phyloP scores from a whole-genome alignment of 2,797 vertebrate genomes.

The Discoglossus pictus region DNA sequence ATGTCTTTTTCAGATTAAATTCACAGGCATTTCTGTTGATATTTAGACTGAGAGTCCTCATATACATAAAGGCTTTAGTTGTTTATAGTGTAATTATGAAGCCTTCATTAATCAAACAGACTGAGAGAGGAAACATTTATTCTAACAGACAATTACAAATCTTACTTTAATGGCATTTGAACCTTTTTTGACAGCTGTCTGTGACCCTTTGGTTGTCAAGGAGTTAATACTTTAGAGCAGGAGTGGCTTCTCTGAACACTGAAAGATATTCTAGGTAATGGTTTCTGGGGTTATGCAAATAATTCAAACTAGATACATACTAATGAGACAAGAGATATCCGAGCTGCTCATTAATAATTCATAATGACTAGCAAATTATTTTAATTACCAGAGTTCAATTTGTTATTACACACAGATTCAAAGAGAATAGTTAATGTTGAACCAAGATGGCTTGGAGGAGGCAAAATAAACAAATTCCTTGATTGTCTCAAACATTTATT shows the following conservation, averaged over 20 bases:
- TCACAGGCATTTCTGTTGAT: no score
- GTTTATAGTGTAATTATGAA: conserved; percentile 27
- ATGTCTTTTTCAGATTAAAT: no score
- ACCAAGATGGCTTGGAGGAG: conserved; percentile 40
- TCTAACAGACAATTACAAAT: no score
- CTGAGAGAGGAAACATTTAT: no score
- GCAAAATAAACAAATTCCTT: conserved; percentile 44
- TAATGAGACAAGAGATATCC: conserved; percentile 48
- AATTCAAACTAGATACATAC: conserved; percentile 49
- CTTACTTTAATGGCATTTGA: no score
- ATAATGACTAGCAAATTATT: conserved; percentile 52
- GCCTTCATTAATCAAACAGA: conserved; percentile 22
- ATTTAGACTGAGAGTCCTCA: no score
- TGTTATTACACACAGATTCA: conserved; percentile 51
- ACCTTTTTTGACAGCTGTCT: background rate
- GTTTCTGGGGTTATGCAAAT: conserved; percentile 52
- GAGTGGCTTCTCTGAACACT: conserved; percentile 17
- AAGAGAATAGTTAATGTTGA: conserved; percentile 51
- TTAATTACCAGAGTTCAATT: conserved; percentile 53
- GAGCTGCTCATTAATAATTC: conserved; percentile 48
- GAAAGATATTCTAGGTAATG: conserved; percentile 43
- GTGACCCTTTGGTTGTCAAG: background rate
- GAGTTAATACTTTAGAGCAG: conserved; percentile 1
- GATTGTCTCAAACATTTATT: conserved; percentile 31
- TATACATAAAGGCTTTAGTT: no score